Base-by-base conservation (phyloP, 1,140 invertebrate species). In the Zeugodacus cucurbitae region DNA sequence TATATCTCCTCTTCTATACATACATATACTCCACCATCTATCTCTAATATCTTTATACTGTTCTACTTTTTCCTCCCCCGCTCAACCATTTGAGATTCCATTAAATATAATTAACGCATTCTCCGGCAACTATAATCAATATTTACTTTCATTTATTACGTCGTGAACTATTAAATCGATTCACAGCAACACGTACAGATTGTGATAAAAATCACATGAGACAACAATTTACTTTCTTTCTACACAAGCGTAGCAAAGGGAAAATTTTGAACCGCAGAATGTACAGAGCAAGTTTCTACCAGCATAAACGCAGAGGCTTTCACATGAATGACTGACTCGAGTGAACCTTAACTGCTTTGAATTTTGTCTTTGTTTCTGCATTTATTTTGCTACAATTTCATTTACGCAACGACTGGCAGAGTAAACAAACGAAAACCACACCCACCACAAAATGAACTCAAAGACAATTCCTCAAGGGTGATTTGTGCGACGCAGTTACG, bases 361-460 rank as follows among this genome's bases (percentile, higher is more conserved):
- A 17, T 62, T 62, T 62, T 62, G 4, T 74, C 41, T 41, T 3
- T 70, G 10, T 70, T 41, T n/a, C 41, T 4, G 3, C 6, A n/a
- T n/a, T 74, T 74, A 8, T 74, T 14, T 41, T 74, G 67, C 29
- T 41, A 67, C 62, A 67, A 17, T 67, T 74, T 37, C 32, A 41
- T 37, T 41, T 41, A 20, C 67, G 34, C 37, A 41, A 34, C 67
- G 32, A 7, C 34, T 8, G 41, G 14, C 5, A 8, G 67, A 74
- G 67, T 26, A 26, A 64, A n/a, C 34, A n/a, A 4, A n/a, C 1
- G n/a, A 0, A 64, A 74, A 74, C 67, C 67, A 74, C 67, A 74
- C 34, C 67, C 67, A 74, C 67, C 67, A n/a, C 67, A 74, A 74
- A 74, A 74, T 74, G 67, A 74, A 74, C 67, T 41, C 67, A n/a